Base-by-base conservation (phyloP, 1,140 invertebrate genomes). In the Scylla paramamosain region DNA sequence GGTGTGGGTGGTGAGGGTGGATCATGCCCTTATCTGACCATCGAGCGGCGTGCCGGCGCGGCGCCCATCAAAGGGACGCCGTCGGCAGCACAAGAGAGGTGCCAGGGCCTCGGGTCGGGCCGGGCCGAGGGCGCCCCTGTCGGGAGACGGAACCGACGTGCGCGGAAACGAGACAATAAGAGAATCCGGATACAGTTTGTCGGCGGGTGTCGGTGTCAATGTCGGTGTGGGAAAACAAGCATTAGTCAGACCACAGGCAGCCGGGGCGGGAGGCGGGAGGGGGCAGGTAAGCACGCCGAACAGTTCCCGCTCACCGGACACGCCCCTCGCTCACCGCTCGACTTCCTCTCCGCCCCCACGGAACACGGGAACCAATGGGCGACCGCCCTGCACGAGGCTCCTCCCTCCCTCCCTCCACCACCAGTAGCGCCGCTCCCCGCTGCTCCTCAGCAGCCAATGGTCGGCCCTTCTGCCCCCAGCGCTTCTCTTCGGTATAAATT, bases 391-490 rank as follows among this genome's bases (percentile, higher is more conserved):
- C 45, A 45, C 31, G 25, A 77, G 29, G 84, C 94, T 88, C 91
- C 94, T 32, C 91, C 94, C 31, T 46, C 31, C 32, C 52, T 77
- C 83, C 8, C 91, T 67, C 83, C 29, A 93, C 94, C 86, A 93
- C 91, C 91, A 95, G 94, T 95, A 95, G 94, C 94, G 32, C 94
- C 48, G 94, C 83, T 88, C 84, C 94, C 94, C 94, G 91, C 91
- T 92, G 94, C 91, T 92, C 90, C 67, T 95, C 94, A 92, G 94
- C 94, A 92, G 94, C 94, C 91, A 92, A 92, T 95, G 83, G 94
- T 88, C 94, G 82, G 91, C 82, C 94, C 91, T 82, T 87, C 91
- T 92, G 94, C 94, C 94, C 59, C 94, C 94, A 86, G 94, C 94
- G 86, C 91, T 93, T 95, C 94, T 87, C 94, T 39, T 88, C 91